These are phyloP conservation scores for Lucifuga dentata DNA, from an alignment of 2,113 vertebrate species.

Conservation along the genomic window DNA sequence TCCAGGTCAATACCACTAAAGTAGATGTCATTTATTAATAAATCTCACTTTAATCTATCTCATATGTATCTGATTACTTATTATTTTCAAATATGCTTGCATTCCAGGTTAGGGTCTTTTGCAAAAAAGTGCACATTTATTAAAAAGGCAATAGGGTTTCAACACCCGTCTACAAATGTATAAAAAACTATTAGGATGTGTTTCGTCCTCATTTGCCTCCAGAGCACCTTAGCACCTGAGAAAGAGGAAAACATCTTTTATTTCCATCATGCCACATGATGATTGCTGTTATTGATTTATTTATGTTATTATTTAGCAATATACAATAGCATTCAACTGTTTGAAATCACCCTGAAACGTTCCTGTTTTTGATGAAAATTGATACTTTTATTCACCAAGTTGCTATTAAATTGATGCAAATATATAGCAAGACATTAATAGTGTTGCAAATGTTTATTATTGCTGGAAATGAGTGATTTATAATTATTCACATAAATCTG, in stretches of 20 bases:
- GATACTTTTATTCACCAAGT: too few species aligned
- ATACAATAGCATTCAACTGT: too few species aligned
- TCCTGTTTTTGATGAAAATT: too few species aligned
- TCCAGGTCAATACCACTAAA: conserved; percentile 51
- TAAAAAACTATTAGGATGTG: conserved; percentile 67
- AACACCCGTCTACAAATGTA: conserved; percentile 70
- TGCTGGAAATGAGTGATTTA: too few species aligned
- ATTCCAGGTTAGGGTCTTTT: conserved; percentile 63
- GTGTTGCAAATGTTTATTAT: too few species aligned
- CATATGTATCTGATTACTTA: conserved; percentile 47
- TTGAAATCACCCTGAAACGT: too few species aligned
- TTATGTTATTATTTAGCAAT: too few species aligned
- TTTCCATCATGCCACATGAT: neutral
- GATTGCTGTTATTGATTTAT: neutral
- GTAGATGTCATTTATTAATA: conserved; percentile 54
- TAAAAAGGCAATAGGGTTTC: conserved; percentile 79
- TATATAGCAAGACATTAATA: too few species aligned
- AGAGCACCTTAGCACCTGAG: conserved; percentile 68
- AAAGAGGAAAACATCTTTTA: conserved; percentile 9
- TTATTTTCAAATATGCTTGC: conserved; percentile 60
- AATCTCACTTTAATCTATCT: conserved; percentile 57
- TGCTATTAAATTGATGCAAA: too few species aligned
- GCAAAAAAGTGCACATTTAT: conserved; percentile 76
- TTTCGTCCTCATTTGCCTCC: conserved; percentile 62
- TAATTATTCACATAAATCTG: too few species aligned